Percentiles rank a stretch among this genome's conserved stretches.
phyloP scores from a whole-genome alignment of 2,797 vertebrate genomes.

The Poeciliopsis turneri region DNA sequence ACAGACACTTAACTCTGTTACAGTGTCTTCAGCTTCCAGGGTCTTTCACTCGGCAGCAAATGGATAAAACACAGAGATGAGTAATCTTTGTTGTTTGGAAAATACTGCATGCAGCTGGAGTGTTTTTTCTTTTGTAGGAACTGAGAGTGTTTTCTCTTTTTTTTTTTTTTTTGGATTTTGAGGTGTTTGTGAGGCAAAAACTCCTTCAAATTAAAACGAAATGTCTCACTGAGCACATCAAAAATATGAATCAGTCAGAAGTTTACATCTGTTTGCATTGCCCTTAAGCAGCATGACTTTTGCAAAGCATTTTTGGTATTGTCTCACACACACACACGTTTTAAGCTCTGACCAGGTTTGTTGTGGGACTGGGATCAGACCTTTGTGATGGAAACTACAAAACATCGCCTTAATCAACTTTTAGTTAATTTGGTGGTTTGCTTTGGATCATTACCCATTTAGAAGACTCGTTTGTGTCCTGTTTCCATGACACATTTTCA shows the following conservation, averaged over 20 bases:
- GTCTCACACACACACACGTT: neutral
- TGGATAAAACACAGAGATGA: slow-evolving; percentile 30
- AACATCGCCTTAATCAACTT: neutral
- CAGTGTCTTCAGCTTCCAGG: slow-evolving; percentile 44
- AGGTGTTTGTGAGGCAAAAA: neutral
- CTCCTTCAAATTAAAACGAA: neutral
- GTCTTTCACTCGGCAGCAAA: slow-evolving; percentile 39
- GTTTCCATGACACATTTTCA: neutral
- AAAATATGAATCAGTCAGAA: neutral
- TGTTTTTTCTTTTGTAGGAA: slow-evolving; percentile 50
- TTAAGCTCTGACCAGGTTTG: neutral
- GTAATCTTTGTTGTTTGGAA: slow-evolving; percentile 33
- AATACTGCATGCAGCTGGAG: slow-evolving; percentile 44
- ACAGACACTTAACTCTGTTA: slow-evolving; percentile 44
- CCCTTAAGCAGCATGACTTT: neutral
- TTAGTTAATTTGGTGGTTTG: neutral
- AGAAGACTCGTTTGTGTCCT: neutral
- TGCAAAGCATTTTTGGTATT: neutral
- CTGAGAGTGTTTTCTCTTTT: slow-evolving; percentile 10
- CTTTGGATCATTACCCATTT: neutral
- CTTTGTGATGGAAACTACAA: neutral
- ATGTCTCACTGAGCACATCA: neutral
- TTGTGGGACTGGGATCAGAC: neutral
- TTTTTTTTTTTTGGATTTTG: neutral
- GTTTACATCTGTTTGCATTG: neutral